A percentile compares a stretch with the other conserved stretches of the same genome.
Conservation (phyloP, 1,140 invertebrate genomes). For the Drosophila arizonae region DNA sequence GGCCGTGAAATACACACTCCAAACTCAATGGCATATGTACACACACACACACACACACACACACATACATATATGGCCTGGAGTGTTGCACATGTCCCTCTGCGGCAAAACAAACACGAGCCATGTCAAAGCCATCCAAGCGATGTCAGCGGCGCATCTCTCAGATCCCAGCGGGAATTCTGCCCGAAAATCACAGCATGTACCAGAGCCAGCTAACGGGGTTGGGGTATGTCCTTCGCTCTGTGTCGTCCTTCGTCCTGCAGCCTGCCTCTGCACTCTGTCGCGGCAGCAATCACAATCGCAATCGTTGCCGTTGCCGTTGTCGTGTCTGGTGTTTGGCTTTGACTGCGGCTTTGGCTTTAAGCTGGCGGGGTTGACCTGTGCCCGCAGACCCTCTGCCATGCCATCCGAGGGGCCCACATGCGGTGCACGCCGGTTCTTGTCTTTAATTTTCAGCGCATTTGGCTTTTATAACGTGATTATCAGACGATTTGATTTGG, state of each 20-base stretch:
- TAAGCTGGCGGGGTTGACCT: constrained; percentile 31
- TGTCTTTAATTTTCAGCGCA: constrained; percentile 76
- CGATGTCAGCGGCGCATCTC: constrained; percentile 64
- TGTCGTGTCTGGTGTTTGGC: constrained; percentile 47
- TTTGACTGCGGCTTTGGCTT: constrained; percentile 5
- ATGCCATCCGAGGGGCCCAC: constrained; percentile 29
- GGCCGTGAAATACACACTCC: constrained; percentile 77
- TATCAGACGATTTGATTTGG: constrained; percentile 83
- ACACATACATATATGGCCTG: constrained; percentile 55
- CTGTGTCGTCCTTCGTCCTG: background rate
- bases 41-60: constrained; percentile 51
- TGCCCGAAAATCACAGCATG: constrained; percentile 76
- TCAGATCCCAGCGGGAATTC: constrained; percentile 79
- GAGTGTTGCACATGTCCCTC: constrained; percentile 82
- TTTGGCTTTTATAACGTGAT: constrained; percentile 83
- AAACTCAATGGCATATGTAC: constrained; percentile 73
- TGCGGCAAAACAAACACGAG: constrained; percentile 72
- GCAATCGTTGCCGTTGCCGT: background rate
- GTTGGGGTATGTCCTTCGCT: background rate
- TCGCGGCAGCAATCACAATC: no score
- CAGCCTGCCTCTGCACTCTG: no score
- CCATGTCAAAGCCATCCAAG: constrained; percentile 46
- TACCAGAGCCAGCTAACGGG: constrained; percentile 7
- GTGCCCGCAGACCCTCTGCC: background rate
- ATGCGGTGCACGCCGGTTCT: constrained; percentile 53